Evolutionary conservation across 2,113 vertebrate species (phyloP).

Genomic region (Acrocephalus arundinaceus): DNA sequence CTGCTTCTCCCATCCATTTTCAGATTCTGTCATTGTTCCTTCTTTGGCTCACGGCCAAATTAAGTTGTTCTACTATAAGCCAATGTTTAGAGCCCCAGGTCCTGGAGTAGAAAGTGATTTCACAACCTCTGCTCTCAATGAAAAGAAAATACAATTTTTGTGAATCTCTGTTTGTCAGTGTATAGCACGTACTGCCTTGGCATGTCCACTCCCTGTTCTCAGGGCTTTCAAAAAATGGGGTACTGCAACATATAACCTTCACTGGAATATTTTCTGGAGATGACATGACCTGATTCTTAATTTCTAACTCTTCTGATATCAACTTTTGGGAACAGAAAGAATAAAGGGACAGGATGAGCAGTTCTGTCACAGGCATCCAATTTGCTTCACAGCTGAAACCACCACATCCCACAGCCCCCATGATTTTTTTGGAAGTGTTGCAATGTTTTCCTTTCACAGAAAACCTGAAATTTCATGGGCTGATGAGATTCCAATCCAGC

Average conservation of each 20-base stretch:
- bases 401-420: not conserved
- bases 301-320: not conserved
- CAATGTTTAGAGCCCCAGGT: constrained; percentile 18
- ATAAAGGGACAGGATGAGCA: not conserved
- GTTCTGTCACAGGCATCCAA: not conserved
- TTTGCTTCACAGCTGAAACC: not conserved
- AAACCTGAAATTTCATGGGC: not conserved
- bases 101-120: not conserved
- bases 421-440: not conserved
- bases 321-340: not conserved
- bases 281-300: not conserved
- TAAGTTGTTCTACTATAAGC: constrained; percentile 17
- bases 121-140: constrained; percentile 18
- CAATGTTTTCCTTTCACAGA: not conserved
- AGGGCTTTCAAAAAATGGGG: not conserved
- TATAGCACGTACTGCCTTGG: not conserved
- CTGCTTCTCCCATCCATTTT: not conserved
- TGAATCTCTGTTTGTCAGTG: not conserved
- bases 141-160: constrained; percentile 16
- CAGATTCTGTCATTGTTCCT: constrained; percentile 10
- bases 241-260: not conserved
- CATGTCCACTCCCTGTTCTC: not conserved
- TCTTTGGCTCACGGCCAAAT: not conserved
- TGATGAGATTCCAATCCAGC: not conserved
- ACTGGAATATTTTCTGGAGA: not conserved